Base-by-base conservation (phyloP, 2,888 invertebrate species). In the Leptinotarsa tumamoca region DNA sequence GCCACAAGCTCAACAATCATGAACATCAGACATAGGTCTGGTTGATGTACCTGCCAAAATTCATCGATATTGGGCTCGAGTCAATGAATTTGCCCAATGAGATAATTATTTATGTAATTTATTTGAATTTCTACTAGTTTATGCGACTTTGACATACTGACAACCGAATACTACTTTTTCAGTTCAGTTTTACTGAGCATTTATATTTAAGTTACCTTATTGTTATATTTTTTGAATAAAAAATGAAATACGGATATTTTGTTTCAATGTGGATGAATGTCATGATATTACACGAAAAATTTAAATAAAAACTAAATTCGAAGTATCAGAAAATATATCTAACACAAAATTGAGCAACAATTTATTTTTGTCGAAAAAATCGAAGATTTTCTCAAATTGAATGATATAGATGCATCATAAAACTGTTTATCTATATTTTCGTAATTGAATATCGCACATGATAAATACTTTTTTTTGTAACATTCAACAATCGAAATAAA, bases 1-100 rank as follows among this genome's bases (percentile, higher is more conserved):
- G 88, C 80, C 83, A 58, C 86, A 83, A 78, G 81, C 83, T 92
- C 92, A 88, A 92, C 87, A 85, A 78, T 80, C 85, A 81, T 86
- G 85, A 83, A 79, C 66, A 72, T 72, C 67, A 74, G 56, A 82
- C 33, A 33, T n/a, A 10, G 10, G 3, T 63, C 43, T 76, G 80
- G 80, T 78, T 77, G 84, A 81, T 84, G 88, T 88, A 89, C 88
- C 88, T 88, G 88, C 86, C 84, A 88, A 80, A 83, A 79, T 75
- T 82, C 79, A 73, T 75, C 75, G 73, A 77, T 49, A 84, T 83
- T 85, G 86, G 85, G 82, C 83, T 83, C 43, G 82, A 72, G 72
- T 76, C 71, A 72, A 15, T 52, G 66, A 68, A 72, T 50, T 23
- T 72, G 71, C 68, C 63, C 51, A 69, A 71, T 72, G 67, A 71